These are phyloP conservation scores for Geotrupes spiniger DNA, from an alignment of 2,888 invertebrate genomes.

Conservation along the genomic window DNA sequence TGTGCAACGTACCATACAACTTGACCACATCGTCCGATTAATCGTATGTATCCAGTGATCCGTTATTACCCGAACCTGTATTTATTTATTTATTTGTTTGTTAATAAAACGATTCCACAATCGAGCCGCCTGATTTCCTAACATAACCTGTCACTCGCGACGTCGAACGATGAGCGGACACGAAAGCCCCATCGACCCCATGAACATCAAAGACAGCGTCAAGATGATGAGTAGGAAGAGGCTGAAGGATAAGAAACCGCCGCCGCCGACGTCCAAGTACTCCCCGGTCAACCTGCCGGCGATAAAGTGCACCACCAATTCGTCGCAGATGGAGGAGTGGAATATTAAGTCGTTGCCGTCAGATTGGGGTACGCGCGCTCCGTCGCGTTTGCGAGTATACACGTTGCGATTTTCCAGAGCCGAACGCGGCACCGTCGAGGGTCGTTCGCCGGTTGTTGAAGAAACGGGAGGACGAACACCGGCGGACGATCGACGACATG, in stretches of 20 bases:
- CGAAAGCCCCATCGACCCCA: neutral
- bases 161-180: too few species aligned
- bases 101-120: too few species aligned
- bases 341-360: conserved; percentile 17
- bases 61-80: too few species aligned
- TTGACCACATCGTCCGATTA: too few species aligned
- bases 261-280: neutral
- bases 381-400: neutral
- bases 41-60: too few species aligned
- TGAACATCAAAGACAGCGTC: neutral
- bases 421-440: conserved; percentile 12
- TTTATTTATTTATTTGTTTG: too few species aligned
- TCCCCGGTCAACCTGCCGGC: neutral
- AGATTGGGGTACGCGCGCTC: conserved; percentile 14
- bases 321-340: conserved; percentile 12
- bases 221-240: neutral
- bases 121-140: too few species aligned
- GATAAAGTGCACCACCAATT: neutral
- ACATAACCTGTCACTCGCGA: too few species aligned
- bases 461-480: conserved; percentile 12
- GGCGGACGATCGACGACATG: conserved; percentile 11
- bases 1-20: too few species aligned
- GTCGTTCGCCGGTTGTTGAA: conserved; percentile 5
- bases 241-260: neutral
- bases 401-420: conserved; percentile 7